These are phyloP conservation scores for Spilarctia lutea DNA, from an alignment of 2,888 invertebrate genomes.

Conservation along the genomic window DNA sequence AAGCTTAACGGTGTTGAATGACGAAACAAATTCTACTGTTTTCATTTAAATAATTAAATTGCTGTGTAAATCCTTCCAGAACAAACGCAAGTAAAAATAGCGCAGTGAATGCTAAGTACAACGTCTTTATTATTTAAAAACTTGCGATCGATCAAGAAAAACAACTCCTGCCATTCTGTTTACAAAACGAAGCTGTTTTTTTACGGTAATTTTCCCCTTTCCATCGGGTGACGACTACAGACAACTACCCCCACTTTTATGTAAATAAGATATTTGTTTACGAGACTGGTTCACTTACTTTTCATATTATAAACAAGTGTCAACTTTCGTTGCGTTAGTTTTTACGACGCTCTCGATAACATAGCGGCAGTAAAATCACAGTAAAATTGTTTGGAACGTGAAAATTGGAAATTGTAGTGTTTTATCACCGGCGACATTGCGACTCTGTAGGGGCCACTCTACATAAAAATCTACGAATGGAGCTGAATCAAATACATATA, in stretches of 20 bases:
- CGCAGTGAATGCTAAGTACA: not conserved
- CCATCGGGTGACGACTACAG: slow-evolving; percentile 22
- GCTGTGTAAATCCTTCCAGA: not conserved
- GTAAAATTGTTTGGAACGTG: slow-evolving; percentile 20
- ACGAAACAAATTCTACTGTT: not conserved
- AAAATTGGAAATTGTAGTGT: slow-evolving; percentile 19
- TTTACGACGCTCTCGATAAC: slow-evolving; percentile 36
- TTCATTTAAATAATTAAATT: not conserved
- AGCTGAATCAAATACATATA: not conserved
- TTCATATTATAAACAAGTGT: slow-evolving; percentile 40
- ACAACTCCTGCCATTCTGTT: slow-evolving; percentile 42
- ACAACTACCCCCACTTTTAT: slow-evolving; percentile 33
- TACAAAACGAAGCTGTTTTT: slow-evolving; percentile 41
- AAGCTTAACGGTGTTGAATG: not conserved
- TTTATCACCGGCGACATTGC: slow-evolving; percentile 10
- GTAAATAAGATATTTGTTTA: slow-evolving; percentile 53
- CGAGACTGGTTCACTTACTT: slow-evolving; percentile 37
- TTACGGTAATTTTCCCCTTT: slow-evolving; percentile 41
- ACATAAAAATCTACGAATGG: not conserved
- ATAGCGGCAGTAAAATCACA: slow-evolving; percentile 22
- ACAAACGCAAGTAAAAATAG: not conserved
- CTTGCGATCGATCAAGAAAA: slow-evolving; percentile 40
- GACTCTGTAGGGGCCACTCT: not conserved
- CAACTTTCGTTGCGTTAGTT: slow-evolving; percentile 38
- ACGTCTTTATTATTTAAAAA: slow-evolving; percentile 23